A percentile compares a stretch with the other conserved stretches of the same genome.
phyloP scores from a whole-genome alignment of 1,140 invertebrate genomes.

The Megalopta genalis region DNA sequence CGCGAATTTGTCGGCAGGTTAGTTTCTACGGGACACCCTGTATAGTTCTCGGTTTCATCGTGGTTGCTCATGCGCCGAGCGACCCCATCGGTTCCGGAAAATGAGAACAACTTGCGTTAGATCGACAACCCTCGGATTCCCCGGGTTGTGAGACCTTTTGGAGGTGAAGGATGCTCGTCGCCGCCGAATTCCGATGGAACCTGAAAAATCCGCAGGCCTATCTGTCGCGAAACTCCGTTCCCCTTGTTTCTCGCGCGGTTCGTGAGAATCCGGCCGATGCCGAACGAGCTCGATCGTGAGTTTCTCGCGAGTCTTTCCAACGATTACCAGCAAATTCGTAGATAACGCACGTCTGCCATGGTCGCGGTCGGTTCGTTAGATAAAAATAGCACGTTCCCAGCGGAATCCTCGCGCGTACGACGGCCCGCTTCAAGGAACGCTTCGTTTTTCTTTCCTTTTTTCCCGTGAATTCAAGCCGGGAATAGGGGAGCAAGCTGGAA shows the following conservation, averaged over 20 bases:
- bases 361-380: background rate
- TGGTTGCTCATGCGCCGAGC: constrained; percentile 33
- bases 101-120: constrained; percentile 54
- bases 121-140: constrained; percentile 55
- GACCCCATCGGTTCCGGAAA: constrained; percentile 46
- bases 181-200: constrained; percentile 22
- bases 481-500: background rate
- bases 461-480: background rate
- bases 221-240: too few relatives aligned
- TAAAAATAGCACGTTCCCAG: constrained; percentile 12
- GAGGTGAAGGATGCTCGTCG: constrained; percentile 50
- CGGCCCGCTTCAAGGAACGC: background rate
- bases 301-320: background rate
- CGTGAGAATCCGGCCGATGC: background rate
- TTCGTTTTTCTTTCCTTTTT: background rate
- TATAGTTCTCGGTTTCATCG: background rate
- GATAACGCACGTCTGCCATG: background rate
- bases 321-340: background rate
- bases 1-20: background rate
- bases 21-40: background rate
- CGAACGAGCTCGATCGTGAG: background rate
- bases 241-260: too few relatives aligned
- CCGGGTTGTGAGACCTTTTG: constrained; percentile 46
- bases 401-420: background rate
- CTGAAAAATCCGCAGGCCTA: constrained; percentile 9